Evolutionary conservation across 2,888 invertebrate genomes (phyloP).

Genomic region (Cheilosia grossa): DNA sequence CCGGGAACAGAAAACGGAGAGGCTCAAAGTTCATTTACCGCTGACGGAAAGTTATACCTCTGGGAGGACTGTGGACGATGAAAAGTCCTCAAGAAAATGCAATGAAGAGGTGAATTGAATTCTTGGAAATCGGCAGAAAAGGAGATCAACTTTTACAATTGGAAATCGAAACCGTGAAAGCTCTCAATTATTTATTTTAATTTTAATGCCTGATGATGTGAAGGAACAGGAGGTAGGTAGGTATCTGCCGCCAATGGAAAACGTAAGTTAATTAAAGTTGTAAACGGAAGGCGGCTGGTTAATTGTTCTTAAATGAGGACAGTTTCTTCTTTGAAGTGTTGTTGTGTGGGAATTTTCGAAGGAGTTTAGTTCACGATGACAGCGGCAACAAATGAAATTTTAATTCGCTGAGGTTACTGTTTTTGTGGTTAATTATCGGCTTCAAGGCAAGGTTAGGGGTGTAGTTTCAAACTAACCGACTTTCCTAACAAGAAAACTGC

Average conservation of each 20-base stretch:
- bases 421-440: too few relatives aligned
- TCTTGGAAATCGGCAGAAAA: neutral
- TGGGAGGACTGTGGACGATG: neutral
- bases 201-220: neutral
- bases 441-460: too few relatives aligned
- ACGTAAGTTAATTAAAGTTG: constrained; percentile 6
- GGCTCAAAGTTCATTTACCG: constrained; percentile 20
- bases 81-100: constrained; percentile 1
- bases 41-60: constrained; percentile 20
- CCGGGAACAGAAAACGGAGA: constrained; percentile 1
- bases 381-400: too few relatives aligned
- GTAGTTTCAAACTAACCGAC: too few relatives aligned
- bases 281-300: too few relatives aligned
- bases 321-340: too few relatives aligned
- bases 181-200: constrained; percentile 8
- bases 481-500: too few relatives aligned
- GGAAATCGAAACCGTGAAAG: neutral
- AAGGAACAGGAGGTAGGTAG: neutral
- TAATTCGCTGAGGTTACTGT: too few relatives aligned
- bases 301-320: too few relatives aligned
- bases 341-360: too few relatives aligned
- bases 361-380: too few relatives aligned
- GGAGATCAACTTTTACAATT: constrained; percentile 18
- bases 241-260: constrained; percentile 6
- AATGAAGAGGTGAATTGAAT: constrained; percentile 18